These are phyloP conservation scores for Pyrocephalus nanus DNA, from an alignment of 2,797 vertebrate genomes.

Conservation along the genomic window DNA sequence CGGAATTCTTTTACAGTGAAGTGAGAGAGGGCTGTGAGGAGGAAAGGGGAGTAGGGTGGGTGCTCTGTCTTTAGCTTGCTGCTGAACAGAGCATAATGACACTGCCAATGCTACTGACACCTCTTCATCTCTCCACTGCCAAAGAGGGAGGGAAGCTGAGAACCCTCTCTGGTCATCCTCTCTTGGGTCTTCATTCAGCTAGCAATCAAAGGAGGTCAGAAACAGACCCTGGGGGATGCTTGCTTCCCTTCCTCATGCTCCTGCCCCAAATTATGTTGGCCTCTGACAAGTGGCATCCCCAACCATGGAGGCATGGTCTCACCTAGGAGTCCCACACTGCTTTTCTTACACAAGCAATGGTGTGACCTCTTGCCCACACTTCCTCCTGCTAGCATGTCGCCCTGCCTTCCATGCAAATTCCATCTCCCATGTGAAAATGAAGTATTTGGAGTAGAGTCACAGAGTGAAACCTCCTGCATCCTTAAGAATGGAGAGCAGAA, in stretches of 20 bases:
- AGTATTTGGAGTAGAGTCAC: background rate
- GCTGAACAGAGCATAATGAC: background rate
- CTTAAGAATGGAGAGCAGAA: background rate
- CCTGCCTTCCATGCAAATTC: background rate
- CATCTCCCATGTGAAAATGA: background rate
- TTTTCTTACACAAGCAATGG: background rate
- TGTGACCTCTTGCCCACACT: background rate
- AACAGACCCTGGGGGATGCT: background rate
- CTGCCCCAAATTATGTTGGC: background rate
- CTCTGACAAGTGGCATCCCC: fast-evolving
- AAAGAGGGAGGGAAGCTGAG: background rate
- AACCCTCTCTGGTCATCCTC: background rate
- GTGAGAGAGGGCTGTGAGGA: fast-evolving
- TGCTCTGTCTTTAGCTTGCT: background rate
- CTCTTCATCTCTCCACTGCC: background rate
- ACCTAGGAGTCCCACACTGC: fast-evolving
- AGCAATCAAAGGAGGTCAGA: background rate
- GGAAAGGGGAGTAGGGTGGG: background rate
- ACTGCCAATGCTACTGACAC: fast-evolving
- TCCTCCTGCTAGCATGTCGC: fast-evolving
- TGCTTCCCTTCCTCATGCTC: background rate
- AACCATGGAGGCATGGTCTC: fast-evolving
- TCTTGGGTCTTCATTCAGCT: background rate
- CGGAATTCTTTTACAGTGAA: background rate
- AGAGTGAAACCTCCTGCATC: background rate